phyloP scores from a whole-genome alignment of 2,797 vertebrate species.

The Microctenopoma lineatum region DNA sequence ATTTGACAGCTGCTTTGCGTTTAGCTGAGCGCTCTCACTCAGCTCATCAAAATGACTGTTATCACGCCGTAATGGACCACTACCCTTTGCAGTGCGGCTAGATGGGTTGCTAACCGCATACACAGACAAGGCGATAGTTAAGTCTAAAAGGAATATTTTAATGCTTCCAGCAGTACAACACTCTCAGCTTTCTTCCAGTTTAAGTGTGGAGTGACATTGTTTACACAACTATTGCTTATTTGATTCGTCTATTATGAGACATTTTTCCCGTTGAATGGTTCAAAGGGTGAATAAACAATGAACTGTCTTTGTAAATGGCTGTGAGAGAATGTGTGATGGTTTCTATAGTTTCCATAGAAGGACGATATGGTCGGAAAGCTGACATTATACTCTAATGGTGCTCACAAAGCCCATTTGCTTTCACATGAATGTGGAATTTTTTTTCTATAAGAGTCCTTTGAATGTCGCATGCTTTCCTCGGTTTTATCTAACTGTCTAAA shows the following conservation, averaged over 20 bases:
- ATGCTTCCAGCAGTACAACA: conserved; percentile 24
- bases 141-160: conserved; percentile 63
- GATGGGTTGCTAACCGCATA: conserved; percentile 57
- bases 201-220: conserved; percentile 12
- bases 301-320: conserved; percentile 36
- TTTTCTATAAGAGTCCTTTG: conserved; percentile 48
- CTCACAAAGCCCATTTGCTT: conserved; percentile 49
- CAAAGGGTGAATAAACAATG: conserved; percentile 20
- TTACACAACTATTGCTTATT: conserved; percentile 52
- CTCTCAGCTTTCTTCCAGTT: background rate
- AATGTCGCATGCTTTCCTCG: conserved; percentile 37
- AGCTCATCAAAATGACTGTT: conserved; percentile 59
- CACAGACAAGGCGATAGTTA: conserved; percentile 63
- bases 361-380: conserved; percentile 43
- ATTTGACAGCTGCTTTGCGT: conserved; percentile 63
- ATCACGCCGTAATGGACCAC: conserved; percentile 58
- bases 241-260: conserved; percentile 52
- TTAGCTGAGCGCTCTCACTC: conserved; percentile 54
- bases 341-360: conserved; percentile 51
- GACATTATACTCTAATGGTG: conserved; percentile 39
- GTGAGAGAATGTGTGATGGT: conserved; percentile 22
- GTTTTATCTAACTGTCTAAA: conserved; percentile 56
- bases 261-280: conserved; percentile 20
- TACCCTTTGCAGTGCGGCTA: conserved; percentile 35
- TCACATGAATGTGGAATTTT: conserved; percentile 45